A percentile compares a stretch with the other conserved stretches of the same genome.
Conservation (phyloP, 2,113 vertebrate species). For the Canis aureus region DNA sequence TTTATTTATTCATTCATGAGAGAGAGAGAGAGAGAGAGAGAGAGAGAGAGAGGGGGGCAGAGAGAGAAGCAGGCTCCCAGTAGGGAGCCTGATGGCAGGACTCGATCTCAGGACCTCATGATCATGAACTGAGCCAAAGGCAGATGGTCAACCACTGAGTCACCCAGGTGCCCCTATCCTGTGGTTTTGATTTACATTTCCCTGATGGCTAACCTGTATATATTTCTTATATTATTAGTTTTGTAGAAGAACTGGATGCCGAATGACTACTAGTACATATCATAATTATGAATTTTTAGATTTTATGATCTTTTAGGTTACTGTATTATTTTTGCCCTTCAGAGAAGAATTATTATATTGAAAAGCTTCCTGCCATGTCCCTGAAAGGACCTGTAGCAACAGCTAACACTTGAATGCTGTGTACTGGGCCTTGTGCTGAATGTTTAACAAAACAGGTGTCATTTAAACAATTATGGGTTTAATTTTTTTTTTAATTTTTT, state of each 20-base stretch:
- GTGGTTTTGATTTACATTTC: conserved; percentile 14
- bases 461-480: not conserved
- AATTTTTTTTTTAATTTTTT: not conserved
- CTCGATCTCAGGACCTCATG: too few relatives aligned
- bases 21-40: too few relatives aligned
- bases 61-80: too few relatives aligned
- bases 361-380: not conserved
- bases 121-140: too few relatives aligned
- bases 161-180: not conserved
- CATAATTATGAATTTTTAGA: not conserved
- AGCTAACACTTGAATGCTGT: not conserved
- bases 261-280: not conserved
- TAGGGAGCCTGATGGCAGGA: too few relatives aligned
- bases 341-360: not conserved
- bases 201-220: not conserved
- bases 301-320: not conserved
- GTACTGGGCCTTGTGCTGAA: not conserved
- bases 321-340: not conserved
- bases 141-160: too few relatives aligned
- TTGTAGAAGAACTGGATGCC: not conserved
- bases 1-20: too few relatives aligned
- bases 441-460: not conserved
- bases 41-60: too few relatives aligned
- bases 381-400: not conserved
- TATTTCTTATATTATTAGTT: not conserved